These are phyloP conservation scores for Maccullochella peelii DNA, from an alignment of 2,113 vertebrate species.

Conservation along the genomic window DNA sequence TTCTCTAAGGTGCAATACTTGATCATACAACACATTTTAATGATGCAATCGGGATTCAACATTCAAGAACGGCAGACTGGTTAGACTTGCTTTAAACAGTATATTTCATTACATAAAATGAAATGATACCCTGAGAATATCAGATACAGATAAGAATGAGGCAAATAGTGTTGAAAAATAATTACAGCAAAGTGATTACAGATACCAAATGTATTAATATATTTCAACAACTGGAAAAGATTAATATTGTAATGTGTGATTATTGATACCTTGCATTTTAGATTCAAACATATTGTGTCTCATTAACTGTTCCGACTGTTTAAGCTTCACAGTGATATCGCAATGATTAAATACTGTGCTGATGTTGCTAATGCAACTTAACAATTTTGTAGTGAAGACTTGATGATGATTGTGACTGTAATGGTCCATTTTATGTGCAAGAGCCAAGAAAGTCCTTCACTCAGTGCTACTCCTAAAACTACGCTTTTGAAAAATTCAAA, in stretches of 20 bases:
- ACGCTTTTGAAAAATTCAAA: constrained; percentile 27
- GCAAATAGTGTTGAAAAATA: neutral
- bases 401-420: constrained; percentile 21
- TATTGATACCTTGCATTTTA: constrained; percentile 1
- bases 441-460: constrained; percentile 13
- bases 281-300: neutral
- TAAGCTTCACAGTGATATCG: constrained; percentile 10
- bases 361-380: constrained; percentile 18
- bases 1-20: constrained; percentile 26
- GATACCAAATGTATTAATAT: neutral
- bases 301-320: neutral
- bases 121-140: neutral
- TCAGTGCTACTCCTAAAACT: neutral
- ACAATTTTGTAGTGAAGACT: constrained; percentile 13
- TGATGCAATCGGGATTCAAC: constrained; percentile 1
- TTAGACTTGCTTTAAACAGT: neutral
- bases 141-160: neutral
- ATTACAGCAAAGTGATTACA: constrained; percentile 7
- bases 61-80: neutral
- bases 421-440: constrained; percentile 33
- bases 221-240: neutral
- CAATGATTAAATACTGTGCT: constrained; percentile 19
- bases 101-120: neutral
- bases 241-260: neutral
- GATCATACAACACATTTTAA: constrained; percentile 16